Base-by-base conservation (phyloP, 1,140 invertebrate genomes). In the Potamilus streckersoni region DNA sequence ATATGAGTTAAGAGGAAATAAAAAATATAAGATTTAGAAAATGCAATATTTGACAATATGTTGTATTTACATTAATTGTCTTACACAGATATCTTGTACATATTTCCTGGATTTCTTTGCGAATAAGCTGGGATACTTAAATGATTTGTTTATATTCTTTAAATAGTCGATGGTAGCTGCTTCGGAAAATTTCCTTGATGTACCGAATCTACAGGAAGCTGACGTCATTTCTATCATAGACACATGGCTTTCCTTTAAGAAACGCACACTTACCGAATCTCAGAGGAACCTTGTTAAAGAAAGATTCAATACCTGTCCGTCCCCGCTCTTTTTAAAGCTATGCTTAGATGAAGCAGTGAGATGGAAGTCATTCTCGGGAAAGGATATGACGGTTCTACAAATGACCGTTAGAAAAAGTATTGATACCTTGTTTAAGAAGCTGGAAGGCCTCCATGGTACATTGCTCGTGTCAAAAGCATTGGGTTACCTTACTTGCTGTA, bases 311-410 rank as follows among this genome's bases (percentile, higher is more conserved):
- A 76, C 81, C 19, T 85, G 85, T 69, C 85, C 83, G 1, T 62
- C 87, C n/a, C 86, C 88, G 13, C 61, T 89, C 56, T 89, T 84
- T 63, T 71, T 88, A 19, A 86, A 84, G 70, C 80, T 89, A 19
- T 77, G 83, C 11, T 87, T 88, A 74, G 83, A 87, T 63, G 82
- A 84, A 59, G 84, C 86, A 0, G 78, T 79, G 6, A 74, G 74
- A 17, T 89, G 88, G 88, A 79, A 79, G 16, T 87, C 85, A 15
- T 88, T 80, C 75, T 73, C 78, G 1, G 20, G 76, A 2, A 59
- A 69, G 2, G 72, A 72, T 38, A 55, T 69, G 14, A 80, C 80
- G 13, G 72, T 70, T 14, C 66, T 88, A 4, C 73, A 86, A 62
- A 55, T 69, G 13, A 85, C 85, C 1, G 81, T 88, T 0, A 66